Conservation (phyloP, 64 coral and sea anemone species). For the Dendrophyllia cribrosa region DNA sequence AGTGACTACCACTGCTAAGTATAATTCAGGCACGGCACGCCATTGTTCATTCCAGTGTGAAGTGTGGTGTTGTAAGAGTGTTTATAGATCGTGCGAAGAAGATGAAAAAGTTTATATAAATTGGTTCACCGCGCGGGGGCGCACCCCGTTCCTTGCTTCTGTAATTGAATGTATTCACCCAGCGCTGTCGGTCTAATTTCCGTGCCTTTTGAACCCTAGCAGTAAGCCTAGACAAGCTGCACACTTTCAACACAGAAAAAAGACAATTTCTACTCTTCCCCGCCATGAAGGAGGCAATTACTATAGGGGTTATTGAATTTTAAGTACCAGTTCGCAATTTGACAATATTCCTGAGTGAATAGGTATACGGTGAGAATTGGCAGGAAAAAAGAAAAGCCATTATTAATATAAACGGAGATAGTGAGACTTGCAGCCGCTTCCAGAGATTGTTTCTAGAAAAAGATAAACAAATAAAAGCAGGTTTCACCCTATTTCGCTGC, state of each 20-base stretch:
- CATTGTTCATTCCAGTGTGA: constrained; percentile 47
- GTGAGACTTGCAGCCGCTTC: background rate
- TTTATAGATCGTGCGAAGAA: constrained; percentile 31
- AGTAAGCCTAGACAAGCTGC: constrained; percentile 46
- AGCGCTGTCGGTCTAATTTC: constrained; percentile 77
- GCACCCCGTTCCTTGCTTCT: background rate
- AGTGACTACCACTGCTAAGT: constrained; percentile 57
- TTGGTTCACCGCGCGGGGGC: constrained; percentile 46
- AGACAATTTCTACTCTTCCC: constrained; percentile 76
- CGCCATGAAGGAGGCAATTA: constrained; percentile 73
- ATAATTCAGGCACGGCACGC: constrained; percentile 35
- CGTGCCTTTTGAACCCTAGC: constrained; percentile 71
- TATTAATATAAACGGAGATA: background rate
- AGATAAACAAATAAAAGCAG: constrained; percentile 16
- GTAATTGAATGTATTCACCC: constrained; percentile 85
- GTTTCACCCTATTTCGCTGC: background rate
- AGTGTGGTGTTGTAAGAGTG: constrained; percentile 22
- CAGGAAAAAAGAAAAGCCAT: constrained; percentile 5
- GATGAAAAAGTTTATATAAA: constrained; percentile 37
- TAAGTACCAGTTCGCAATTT: constrained; percentile 79
- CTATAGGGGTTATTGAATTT: constrained; percentile 83
- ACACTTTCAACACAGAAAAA: constrained; percentile 74
- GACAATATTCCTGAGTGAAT: constrained; percentile 18
- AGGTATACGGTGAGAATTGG: constrained; percentile 5
- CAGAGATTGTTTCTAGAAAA: background rate